phyloP scores from a whole-genome alignment of 1,140 invertebrate species.

The Wasmannia auropunctata region DNA sequence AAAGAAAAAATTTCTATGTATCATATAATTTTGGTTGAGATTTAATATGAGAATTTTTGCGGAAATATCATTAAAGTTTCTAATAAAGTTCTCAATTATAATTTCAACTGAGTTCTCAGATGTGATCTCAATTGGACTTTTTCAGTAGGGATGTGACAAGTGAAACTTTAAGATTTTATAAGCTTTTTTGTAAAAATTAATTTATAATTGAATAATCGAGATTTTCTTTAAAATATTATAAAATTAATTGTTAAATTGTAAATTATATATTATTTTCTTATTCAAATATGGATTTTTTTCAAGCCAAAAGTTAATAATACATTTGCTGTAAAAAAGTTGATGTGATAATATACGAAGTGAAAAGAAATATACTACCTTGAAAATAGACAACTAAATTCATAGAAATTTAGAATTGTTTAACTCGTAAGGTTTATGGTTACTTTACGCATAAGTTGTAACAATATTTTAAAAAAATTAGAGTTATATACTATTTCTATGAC shows the following conservation, averaged over 20 bases:
- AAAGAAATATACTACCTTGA: conserved; percentile 6
- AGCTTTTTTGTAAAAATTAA: no score
- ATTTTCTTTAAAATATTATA: not conserved
- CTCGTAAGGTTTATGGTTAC: not conserved
- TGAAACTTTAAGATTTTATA: no score
- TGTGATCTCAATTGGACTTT: no score
- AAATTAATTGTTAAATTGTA: not conserved
- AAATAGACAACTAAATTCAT: conserved; percentile 7
- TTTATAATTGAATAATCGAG: not conserved
- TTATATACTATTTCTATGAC: no score
- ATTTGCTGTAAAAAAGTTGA: conserved; percentile 1
- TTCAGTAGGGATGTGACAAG: no score
- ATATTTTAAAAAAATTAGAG: no score
- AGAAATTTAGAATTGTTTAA: not conserved
- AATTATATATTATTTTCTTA: not conserved
- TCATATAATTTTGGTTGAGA: no score
- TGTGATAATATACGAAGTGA: not conserved
- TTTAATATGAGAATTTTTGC: no score
- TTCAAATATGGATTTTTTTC: not conserved
- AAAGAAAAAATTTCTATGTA: no score
- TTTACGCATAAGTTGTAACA: conserved; percentile 1
- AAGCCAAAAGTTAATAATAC: not conserved
- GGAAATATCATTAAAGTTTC: no score
- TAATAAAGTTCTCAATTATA: no score
- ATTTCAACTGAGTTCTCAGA: no score